Evolutionary conservation across 2,888 invertebrate genomes (phyloP).

Genomic region (Drosophila rubida): DNA sequence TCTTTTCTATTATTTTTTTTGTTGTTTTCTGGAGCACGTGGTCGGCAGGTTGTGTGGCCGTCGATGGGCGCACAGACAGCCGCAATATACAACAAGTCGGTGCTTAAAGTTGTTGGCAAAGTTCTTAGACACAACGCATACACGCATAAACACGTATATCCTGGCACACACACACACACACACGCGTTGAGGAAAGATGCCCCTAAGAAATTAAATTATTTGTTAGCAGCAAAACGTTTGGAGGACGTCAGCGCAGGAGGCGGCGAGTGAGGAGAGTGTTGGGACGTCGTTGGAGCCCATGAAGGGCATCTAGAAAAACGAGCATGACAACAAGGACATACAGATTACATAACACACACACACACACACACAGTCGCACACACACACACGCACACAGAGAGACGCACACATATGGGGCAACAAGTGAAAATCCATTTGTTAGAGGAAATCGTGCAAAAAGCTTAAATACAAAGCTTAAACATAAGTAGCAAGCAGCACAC

Average conservation of each 20-base stretch:
- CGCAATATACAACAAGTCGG: slow-evolving; percentile 24
- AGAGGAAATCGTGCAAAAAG: slow-evolving; percentile 80
- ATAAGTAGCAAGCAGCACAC: slow-evolving; percentile 63
- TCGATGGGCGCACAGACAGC: slow-evolving; percentile 13
- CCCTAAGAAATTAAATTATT: slow-evolving; percentile 74
- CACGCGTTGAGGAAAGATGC: slow-evolving; percentile 19
- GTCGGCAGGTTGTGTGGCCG: slow-evolving; percentile 14
- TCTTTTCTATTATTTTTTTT: neutral
- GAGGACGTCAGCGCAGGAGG: slow-evolving; percentile 15
- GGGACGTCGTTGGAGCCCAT: slow-evolving; percentile 12
- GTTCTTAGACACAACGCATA: slow-evolving; percentile 9
- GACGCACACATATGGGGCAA: slow-evolving; percentile 53
- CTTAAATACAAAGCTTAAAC: slow-evolving; percentile 81
- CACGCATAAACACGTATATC: slow-evolving; percentile 1
- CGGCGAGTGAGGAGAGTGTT: neutral
- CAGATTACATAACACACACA: slow-evolving; percentile 52
- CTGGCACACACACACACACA: neutral
- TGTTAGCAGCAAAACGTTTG: slow-evolving; percentile 53
- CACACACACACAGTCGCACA: neutral
- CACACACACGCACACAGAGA: slow-evolving; percentile 6
- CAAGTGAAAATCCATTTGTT: slow-evolving; percentile 79
- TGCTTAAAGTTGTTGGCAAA: slow-evolving; percentile 45
- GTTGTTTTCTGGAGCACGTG: slow-evolving; percentile 14
- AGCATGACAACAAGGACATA: slow-evolving; percentile 74
- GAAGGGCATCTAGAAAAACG: slow-evolving; percentile 63